Base-by-base conservation (phyloP, 1,140 invertebrate species). In the Drosophila punjabiensis region DNA sequence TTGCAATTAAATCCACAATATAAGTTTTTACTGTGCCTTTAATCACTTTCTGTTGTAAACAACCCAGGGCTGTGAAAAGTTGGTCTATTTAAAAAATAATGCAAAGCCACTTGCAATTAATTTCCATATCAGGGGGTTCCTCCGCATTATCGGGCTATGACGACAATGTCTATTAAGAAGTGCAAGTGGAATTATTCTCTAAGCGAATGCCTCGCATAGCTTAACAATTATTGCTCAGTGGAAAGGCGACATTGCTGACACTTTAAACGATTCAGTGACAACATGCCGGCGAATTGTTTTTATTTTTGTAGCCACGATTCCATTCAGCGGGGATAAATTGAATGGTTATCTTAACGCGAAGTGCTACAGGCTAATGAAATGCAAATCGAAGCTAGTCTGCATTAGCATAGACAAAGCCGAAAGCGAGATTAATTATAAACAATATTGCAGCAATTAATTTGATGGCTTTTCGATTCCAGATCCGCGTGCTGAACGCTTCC, bases 401-500 rank as follows among this genome's bases (percentile, higher is more conserved):
- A 74, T 74, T 74, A 52, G 47, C 68, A 74, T 74, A 61, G 43
- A n/a, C 37, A 14, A 47, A 61, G 39, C 55, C 35, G 32, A 53
- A 66, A 53, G 33, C 20, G n/a, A 60, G 65, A 67, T 55, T 30
- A 66, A 67, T 76, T 39, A 13, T 32, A 37, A 33, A 24, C 18
- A 14, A 37, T 47, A 47, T 64, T 55, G 47, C 28, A 30, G 53
- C 43, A 55, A 66, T 61, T 65, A 48, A 67, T 69, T 74, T 58
- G 43, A 63, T 30, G n/a, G 58, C 11, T 48, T 81, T 84, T 95
- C 93, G 76, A 0, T 94, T 56, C 11, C 7, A 96, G 98, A 98
- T 95, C 96, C 97, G 4, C 94, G 98, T 77, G 97, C 98, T 33
- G 96, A 96, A 92, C 96, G 97, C 92, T 99, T 98, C 97, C 96